Base-by-base conservation (phyloP, 2,113 vertebrate species). In the Oreochromis aureus region DNA sequence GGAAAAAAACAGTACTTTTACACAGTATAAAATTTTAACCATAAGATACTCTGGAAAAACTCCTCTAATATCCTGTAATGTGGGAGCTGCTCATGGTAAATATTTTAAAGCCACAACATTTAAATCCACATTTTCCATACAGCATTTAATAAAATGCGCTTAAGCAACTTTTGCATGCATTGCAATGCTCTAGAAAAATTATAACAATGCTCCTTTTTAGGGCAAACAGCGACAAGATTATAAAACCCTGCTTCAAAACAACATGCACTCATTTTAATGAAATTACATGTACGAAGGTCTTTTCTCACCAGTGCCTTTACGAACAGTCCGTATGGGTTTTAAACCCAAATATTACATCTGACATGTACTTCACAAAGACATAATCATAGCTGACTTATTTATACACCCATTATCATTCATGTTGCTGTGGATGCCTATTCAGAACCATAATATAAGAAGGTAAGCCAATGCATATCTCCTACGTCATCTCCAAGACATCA, bases 111-210 rank as follows among this genome's bases (percentile, higher is more conserved):
- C 97, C 94, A 98, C 97, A 96, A 98, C 95, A 96, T 96, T 95
- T 93, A 96, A 97, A 91, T 96, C 93, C 95, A 97, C 95, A 95
- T 96, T 94, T 96, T 96, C 85, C 32, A 89, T 96, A 97, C 91
- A 96, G 97, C 97, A 98, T 98, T 98, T 98, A 95, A 97, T 98
- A 97, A 98, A 98, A 98, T 97, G 97, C 97, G 97, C 96, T 91
- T 94, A 97, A 97, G 96, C 97, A 96, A 97, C 94, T 93, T 93
- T 91, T 93, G 91, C 98, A 98, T 99, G 98, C 98, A 98, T 95
- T 95, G 97, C 97, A 95, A 96, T 97, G 97, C 97, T 96, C 96
- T 97, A 97, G 97, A 98, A 97, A 98, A 98, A 96, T 97, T 94
- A 98, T 95, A 96, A 98, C 96, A 97, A 98, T 96, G 96, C 96